Conservation (phyloP, 1,140 invertebrate species). For the Triops longicaudatus region DNA sequence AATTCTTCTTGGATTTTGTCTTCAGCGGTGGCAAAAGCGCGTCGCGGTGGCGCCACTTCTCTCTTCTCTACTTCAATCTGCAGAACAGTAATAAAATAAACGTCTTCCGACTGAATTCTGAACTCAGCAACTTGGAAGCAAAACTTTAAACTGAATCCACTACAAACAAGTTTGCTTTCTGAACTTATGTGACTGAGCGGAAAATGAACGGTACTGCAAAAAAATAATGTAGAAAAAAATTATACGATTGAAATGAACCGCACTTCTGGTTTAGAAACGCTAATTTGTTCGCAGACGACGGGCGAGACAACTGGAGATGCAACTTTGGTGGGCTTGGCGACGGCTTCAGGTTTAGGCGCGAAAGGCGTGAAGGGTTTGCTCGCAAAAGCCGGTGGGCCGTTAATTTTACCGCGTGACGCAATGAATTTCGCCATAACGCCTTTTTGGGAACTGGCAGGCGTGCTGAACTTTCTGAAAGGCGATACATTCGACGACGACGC, state of each 20-base stretch:
- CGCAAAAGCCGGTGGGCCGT: constrained; percentile 33
- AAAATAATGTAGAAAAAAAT: no score
- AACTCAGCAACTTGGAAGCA: no score
- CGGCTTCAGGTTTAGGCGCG: neutral
- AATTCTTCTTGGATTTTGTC: constrained; percentile 69
- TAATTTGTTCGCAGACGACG: neutral
- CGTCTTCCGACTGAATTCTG: no score
- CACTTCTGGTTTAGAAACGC: neutral
- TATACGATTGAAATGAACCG: no score
- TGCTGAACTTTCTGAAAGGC: constrained; percentile 27
- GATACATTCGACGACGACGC: constrained; percentile 8
- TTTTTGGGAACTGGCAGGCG: constrained; percentile 43
- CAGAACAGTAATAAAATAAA: no score
- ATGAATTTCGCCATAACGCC: constrained; percentile 69
- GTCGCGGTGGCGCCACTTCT: constrained; percentile 35
- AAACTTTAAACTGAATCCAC: no score
- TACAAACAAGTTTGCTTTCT: no score
- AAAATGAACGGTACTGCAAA: no score
- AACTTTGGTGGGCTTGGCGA: neutral
- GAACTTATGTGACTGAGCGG: no score
- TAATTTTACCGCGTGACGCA: constrained; percentile 57
- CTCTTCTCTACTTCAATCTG: constrained; percentile 4
- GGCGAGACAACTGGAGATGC: neutral
- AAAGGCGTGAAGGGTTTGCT: neutral
- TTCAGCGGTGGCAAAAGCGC: constrained; percentile 46